Conservation (phyloP, 2,797 vertebrate species). For the Hybognathus amarus region DNA sequence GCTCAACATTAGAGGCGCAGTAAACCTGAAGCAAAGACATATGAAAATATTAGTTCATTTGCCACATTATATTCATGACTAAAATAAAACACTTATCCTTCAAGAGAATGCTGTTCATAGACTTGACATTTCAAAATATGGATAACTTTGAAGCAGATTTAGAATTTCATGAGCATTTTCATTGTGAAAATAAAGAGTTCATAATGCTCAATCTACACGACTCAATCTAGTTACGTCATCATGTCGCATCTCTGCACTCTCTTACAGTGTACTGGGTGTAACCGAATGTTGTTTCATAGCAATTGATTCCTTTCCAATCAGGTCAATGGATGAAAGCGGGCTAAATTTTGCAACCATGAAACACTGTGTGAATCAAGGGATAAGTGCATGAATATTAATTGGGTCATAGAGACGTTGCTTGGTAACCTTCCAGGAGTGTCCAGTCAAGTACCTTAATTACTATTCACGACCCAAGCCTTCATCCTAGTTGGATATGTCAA, state of each 20-base stretch:
- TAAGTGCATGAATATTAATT: conserved; percentile 32
- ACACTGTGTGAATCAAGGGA: conserved; percentile 9
- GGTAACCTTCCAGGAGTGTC: conserved; percentile 35
- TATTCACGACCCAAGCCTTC: conserved; percentile 25
- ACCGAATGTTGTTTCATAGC: neutral
- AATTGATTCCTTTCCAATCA: conserved; percentile 11
- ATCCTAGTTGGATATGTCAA: conserved; percentile 4
- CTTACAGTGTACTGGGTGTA: conserved; percentile 3
- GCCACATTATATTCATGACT: neutral
- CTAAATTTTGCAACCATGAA: conserved; percentile 18
- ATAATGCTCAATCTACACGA: neutral
- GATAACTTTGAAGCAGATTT: neutral
- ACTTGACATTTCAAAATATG: neutral
- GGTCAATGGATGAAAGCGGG: conserved; percentile 1
- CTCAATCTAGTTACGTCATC: neutral
- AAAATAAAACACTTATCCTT: neutral
- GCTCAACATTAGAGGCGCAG: conserved; percentile 94
- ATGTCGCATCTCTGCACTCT: neutral
- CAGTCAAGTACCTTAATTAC: conserved; percentile 32
- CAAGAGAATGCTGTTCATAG: neutral
- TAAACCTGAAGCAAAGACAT: conserved; percentile 82
- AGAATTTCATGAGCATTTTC: neutral
- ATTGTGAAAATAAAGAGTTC: neutral
- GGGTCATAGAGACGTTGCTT: conserved; percentile 33
- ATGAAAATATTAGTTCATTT: neutral